Evolutionary conservation across 2,113 vertebrate species (phyloP).

Genomic region (Coregonus clupeaformis): DNA sequence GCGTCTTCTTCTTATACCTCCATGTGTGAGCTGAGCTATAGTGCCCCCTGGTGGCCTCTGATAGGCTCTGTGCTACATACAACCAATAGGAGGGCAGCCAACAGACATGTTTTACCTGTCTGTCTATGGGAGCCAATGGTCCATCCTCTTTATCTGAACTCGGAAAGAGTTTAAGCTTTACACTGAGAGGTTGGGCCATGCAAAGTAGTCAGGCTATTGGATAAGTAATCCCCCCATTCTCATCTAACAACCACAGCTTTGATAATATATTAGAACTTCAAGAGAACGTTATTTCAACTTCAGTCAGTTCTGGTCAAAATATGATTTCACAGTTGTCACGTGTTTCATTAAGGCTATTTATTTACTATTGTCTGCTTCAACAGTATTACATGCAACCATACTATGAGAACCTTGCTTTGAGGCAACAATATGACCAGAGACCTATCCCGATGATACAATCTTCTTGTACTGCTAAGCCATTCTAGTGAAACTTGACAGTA

Average conservation of each 20-base stretch:
- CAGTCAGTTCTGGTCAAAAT: background rate
- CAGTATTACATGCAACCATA: background rate
- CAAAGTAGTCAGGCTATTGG: slow-evolving; percentile 18
- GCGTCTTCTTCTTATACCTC: slow-evolving; percentile 56
- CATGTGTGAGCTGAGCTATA: slow-evolving; percentile 58
- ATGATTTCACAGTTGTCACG: too few species aligned
- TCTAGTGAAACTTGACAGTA: slow-evolving; percentile 1
- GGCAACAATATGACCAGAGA: background rate
- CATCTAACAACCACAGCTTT: slow-evolving; percentile 39
- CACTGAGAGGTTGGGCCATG: slow-evolving; percentile 12
- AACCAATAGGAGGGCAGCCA: slow-evolving; percentile 43
- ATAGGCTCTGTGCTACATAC: slow-evolving; percentile 38
- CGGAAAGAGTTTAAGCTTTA: slow-evolving; percentile 27
- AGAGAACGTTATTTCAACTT: slow-evolving; percentile 1
- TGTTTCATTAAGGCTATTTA: too few species aligned
- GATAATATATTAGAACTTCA: slow-evolving; percentile 30
- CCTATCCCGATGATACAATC: background rate
- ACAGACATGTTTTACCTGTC: slow-evolving; percentile 3
- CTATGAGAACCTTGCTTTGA: background rate
- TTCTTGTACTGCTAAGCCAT: background rate
- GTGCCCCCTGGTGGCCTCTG: slow-evolving; percentile 46
- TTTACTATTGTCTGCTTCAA: too few species aligned
- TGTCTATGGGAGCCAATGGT: slow-evolving; percentile 42
- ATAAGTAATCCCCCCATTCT: slow-evolving; percentile 28
- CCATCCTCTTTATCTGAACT: slow-evolving; percentile 40